A percentile compares a stretch with the other conserved stretches of the same genome.
Evolutionary conservation across 2,888 invertebrate genomes (phyloP).

Genomic region (Pseudoips prasinana): DNA sequence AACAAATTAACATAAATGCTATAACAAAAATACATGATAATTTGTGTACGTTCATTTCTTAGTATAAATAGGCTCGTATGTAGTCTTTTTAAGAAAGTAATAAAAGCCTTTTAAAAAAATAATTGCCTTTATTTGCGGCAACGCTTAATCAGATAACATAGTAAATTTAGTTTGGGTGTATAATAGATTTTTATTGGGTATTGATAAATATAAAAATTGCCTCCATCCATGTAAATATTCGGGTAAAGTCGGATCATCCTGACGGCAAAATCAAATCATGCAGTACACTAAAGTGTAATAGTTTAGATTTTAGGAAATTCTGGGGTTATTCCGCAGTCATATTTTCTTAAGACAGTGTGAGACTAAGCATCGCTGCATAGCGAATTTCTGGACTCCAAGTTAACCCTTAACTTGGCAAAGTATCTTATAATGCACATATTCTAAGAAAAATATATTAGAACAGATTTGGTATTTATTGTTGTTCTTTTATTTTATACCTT

Average conservation of each 20-base stretch:
- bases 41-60: slow-evolving; percentile 17
- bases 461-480: too few species aligned
- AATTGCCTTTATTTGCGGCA: slow-evolving; percentile 28
- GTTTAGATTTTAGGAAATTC: neutral
- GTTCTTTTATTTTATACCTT: too few species aligned
- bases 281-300: too few species aligned
- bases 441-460: too few species aligned
- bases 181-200: slow-evolving; percentile 3
- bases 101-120: slow-evolving; percentile 39
- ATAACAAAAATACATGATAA: slow-evolving; percentile 17
- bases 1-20: slow-evolving; percentile 19
- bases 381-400: slow-evolving; percentile 29
- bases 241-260: slow-evolving; percentile 20
- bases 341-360: too few species aligned
- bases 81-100: slow-evolving; percentile 29
- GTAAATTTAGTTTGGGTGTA: too few species aligned
- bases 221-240: slow-evolving; percentile 12
- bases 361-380: too few species aligned
- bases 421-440: too few species aligned
- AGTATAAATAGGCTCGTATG: slow-evolving; percentile 27
- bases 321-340: slow-evolving; percentile 17
- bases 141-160: too few species aligned
- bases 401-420: too few species aligned
- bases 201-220: slow-evolving; percentile 2
- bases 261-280: too few species aligned